Base-by-base conservation (phyloP, 2,113 vertebrate species). In the Hippocampus mohnikei region DNA sequence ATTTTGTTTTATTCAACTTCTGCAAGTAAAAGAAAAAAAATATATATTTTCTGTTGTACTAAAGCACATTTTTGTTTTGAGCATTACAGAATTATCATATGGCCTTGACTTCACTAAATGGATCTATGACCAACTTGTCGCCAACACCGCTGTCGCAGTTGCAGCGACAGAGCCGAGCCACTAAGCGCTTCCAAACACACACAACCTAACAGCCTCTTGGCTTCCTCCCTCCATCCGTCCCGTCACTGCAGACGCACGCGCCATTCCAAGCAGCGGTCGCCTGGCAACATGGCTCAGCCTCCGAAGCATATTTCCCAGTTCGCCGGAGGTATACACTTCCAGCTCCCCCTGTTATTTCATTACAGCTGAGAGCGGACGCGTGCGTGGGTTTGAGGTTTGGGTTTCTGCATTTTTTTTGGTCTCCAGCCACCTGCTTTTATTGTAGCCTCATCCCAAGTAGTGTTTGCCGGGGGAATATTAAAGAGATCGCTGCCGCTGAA, bases 211-310 rank as follows among this genome's bases (percentile, higher is more conserved):
- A 37, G 33, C 33, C 33, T 44, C 42, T 5, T 13, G 42, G 10
- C 68, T 62, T 86, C 83, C 77, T 82, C 84, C 77, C 82, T 87
- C 69, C 77, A 84, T 88, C 88, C 87, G 88, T 89, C 87, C 88
- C 79, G 80, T 87, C 86, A 84, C 76, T 70, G 67, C 81, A 79
- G 81, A 88, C 82, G 76, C 61, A 48, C 69, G 76, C 73, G 74
- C 81, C 84, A 81, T 89, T 79, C 88, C 83, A 85, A 79, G 87
- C 90, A 87, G 85, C 91, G 84, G 90, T 93, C 92, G 91, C 91
- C 87, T 92, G 92, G 91, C 92, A 93, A 91, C 90, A 87, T 91
- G 83, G 84, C 87, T 90, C 84, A 88, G 84, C 76, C 85, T 88
- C 88, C 80, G 78, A 87, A 65, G 88, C 91, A 90, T 90, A 90